Base-by-base conservation (phyloP, 2,888 invertebrate species). In the Parnassius glacialis region DNA sequence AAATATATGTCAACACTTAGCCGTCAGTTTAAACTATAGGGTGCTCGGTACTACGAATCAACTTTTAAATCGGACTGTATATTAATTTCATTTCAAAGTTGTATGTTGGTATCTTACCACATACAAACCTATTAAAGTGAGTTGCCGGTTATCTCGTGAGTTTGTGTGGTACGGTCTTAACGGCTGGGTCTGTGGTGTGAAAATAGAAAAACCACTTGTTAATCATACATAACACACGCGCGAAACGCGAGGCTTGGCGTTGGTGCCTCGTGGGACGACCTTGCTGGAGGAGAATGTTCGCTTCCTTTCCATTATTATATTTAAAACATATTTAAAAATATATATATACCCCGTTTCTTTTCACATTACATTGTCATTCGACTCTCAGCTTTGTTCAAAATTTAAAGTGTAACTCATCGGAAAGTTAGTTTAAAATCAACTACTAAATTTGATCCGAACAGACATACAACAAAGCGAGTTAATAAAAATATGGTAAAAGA, bases 21-120 rank as follows among this genome's bases (percentile, higher is more conserved):
- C 61, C 64, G 54, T 44, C 50, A 11, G 48, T 47, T 51, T 45
- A 45, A 53, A 42, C 53, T 50, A 53, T 9, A 48, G 48, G 51
- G 45, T 50, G 58, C 25, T 51, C 54, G 62, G 58, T 11, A 54
- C 61, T 62, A 57, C 61, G n/a, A 1, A 51, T 52, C 44, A 45
- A 44, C n/a, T 44, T 55, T 25, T 43, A 34, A 60, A 60, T 42
- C 43, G 43, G 56, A 52, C 42, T 43, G n/a, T 47, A 9, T 50
- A 34, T 13, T 16, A 43, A 47, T 54, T 63, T 12, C 16, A 11
- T 43, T 62, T 58, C 52, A 43, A 62, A 70, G 72, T 86, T 90
- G 90, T 90, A 90, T 90, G 90, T 85, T 88, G 90, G 90, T 76
- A 76, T 89, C 90, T 90, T 90, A 91, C 90, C 90, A 91, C 90